Base-by-base conservation (phyloP, 2,113 vertebrate species). In the Scolopax mira region DNA sequence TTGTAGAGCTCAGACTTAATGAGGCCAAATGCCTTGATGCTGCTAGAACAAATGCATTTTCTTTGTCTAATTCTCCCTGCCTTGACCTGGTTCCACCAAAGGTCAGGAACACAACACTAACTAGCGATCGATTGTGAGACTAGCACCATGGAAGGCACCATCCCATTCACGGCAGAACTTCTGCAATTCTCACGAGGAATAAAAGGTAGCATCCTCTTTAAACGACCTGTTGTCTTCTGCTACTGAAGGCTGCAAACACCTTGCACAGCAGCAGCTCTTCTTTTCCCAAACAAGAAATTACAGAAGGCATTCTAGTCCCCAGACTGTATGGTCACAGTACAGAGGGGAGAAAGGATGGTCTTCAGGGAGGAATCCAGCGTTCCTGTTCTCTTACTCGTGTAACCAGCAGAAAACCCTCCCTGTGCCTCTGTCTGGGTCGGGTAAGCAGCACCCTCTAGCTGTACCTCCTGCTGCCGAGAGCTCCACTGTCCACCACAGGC, bases 361-460 rank as follows among this genome's bases (percentile, higher is more conserved):
- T 30, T 9, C 33, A 10, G 57, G 57, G n/a, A 35, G 58, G 10
- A 31, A 42, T 13, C 3, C 49, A 5, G 3, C 1, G 23, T 25
- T 58, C 3, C 27, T 1, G 31, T 10, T 64, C 41, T 35, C 65
- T 16, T 54, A 9, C 3, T 33, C 6, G 44, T 1, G 14, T 33
- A 30, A 13, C 58, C 35, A 54, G 18, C 19, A 39, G 54, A 37
- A 30, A 54, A 19, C 0, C 41, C 33, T 5, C 8, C 22, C 6
- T 2, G 30, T 21, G 18, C 19, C 48, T 13, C 18, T 7, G 35
- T 3, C 60, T 58, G 71, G 39, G 42, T 75, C 77, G 82, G 75
- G 42, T 48, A 37, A 80, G 93, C 85, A 96, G 93, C 69, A 73
- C 91, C 60, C 93, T 94, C 90, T 64, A 55, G 28, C 51, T 6